phyloP scores from a whole-genome alignment of 2,797 vertebrate species.

The Glossophaga mutica region DNA sequence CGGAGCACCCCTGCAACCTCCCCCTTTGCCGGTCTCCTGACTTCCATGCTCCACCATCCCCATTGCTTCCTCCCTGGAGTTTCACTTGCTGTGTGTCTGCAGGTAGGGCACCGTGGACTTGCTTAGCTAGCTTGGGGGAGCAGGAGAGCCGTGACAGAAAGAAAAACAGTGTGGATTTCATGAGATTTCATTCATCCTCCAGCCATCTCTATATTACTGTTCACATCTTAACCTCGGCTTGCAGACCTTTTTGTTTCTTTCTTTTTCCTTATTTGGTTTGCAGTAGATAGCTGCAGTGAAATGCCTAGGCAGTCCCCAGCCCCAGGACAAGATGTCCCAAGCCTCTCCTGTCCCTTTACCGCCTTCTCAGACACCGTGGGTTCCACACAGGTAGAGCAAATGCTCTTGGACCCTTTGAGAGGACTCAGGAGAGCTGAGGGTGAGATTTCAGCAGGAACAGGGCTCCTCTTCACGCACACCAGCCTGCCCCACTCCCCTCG shows the following conservation, averaged over 20 bases:
- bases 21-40: constrained; percentile 72
- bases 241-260: constrained; percentile 72
- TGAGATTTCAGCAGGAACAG: neutral
- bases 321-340: constrained; percentile 57
- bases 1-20: constrained; percentile 69
- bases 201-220: constrained; percentile 86
- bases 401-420: neutral
- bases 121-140: constrained; percentile 81
- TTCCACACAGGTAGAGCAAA: constrained; percentile 32
- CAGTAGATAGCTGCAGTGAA: constrained; percentile 76
- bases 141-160: constrained; percentile 71
- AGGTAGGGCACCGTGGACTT: constrained; percentile 81
- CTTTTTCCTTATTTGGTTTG: constrained; percentile 60
- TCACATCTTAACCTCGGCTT: constrained; percentile 83
- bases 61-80: constrained; percentile 78
- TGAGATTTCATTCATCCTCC: constrained; percentile 86
- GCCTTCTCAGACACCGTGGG: constrained; percentile 48
- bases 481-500: neutral
- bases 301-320: constrained; percentile 42
- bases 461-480: neutral
- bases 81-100: constrained; percentile 81
- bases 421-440: constrained; percentile 16
- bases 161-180: constrained; percentile 91
- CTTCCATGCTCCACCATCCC: constrained; percentile 78
- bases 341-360: constrained; percentile 28